phyloP scores from a whole-genome alignment of 2,888 invertebrate species.

The Pachymerium ferrugineum region DNA sequence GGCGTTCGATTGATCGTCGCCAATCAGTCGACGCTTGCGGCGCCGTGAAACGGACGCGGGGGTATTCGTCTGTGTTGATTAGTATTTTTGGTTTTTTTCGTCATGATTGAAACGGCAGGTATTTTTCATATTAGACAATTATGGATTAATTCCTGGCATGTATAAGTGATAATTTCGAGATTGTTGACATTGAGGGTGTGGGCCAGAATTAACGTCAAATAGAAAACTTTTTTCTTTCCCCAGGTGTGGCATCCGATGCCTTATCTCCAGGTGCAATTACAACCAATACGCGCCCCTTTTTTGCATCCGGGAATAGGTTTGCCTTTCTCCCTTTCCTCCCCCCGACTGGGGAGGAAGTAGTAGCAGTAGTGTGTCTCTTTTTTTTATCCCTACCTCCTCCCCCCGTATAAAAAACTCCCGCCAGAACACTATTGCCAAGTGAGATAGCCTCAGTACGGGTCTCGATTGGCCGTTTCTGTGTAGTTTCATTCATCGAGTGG shows the following conservation, averaged over 20 bases:
- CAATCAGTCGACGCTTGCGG: constrained; percentile 15
- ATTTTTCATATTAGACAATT: constrained; percentile 17
- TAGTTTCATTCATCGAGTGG: constrained; percentile 7
- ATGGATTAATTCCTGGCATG: constrained; percentile 1
- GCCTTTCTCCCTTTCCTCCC: neutral
- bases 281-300: constrained; percentile 21
- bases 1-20: constrained; percentile 18
- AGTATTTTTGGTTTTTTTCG: constrained; percentile 1
- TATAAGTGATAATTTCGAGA: neutral
- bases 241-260: constrained; percentile 18
- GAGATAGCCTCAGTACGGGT: neutral
- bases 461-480: constrained; percentile 2
- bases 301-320: constrained; percentile 7
- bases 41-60: neutral
- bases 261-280: constrained; percentile 21
- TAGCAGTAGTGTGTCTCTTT: neutral
- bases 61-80: constrained; percentile 12
- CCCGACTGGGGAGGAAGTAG: neutral
- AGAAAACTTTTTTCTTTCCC: neutral
- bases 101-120: neutral
- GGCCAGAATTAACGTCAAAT: neutral
- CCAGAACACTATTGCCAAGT: constrained; percentile 15
- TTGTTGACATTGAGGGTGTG: constrained; percentile 2
- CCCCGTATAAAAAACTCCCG: neutral
- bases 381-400: neutral